Conservation (phyloP, 2,113 vertebrate genomes). For the Brachyhypopomus occidentalis region DNA sequence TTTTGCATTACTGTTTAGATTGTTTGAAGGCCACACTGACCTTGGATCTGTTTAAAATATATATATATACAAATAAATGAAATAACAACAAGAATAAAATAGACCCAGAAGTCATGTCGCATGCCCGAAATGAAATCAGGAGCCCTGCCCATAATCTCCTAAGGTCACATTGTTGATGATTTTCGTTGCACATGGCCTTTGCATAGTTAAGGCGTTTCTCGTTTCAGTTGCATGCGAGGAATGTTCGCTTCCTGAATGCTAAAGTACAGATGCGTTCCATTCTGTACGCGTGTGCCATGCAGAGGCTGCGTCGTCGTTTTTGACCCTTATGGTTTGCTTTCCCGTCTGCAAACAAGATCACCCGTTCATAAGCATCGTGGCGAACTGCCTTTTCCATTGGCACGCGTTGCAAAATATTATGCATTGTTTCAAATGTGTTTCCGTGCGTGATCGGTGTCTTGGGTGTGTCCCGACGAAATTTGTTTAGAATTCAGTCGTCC, state of each 20-base stretch:
- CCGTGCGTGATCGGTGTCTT: not conserved
- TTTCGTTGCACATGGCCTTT: not conserved
- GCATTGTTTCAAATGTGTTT: not conserved
- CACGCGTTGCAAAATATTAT: not conserved
- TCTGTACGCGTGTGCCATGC: conserved; percentile 1
- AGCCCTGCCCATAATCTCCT: not conserved
- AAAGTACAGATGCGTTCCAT: conserved; percentile 1
- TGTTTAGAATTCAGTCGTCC: not conserved
- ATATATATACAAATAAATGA: not conserved
- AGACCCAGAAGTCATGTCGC: conserved; percentile 1
- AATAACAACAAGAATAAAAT: not conserved
- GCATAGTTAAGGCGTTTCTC: not conserved
- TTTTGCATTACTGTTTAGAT: not conserved
- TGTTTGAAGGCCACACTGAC: not conserved
- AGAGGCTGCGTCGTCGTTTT: not conserved
- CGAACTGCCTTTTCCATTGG: not conserved
- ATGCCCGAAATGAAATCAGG: conserved; percentile 1
- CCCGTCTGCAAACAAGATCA: not conserved
- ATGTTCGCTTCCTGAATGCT: not conserved
- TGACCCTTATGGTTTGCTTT: not conserved
- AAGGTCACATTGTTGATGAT: not conserved
- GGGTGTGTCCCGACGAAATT: not conserved
- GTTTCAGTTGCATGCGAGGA: not conserved
- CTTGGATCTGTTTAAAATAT: not conserved
- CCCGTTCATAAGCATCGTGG: not conserved